Base-by-base conservation (phyloP, 2,113 vertebrate species). In the Sitta europaea region DNA sequence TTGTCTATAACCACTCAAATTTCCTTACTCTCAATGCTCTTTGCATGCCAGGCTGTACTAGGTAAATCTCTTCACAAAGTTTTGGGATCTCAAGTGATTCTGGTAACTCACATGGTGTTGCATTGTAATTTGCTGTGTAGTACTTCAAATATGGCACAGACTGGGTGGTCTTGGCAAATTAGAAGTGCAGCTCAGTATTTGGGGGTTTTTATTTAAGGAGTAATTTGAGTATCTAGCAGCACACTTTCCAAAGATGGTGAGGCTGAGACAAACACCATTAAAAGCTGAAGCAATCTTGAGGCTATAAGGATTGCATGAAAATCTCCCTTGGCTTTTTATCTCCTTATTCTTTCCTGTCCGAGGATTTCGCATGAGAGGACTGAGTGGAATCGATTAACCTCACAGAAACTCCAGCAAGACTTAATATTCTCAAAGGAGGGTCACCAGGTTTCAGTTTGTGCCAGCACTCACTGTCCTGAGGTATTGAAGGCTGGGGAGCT, bases 321-420 rank as follows among this genome's bases (percentile, higher is more conserved):
- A 94, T 72, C 55, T 85, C 66, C 62, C 42, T 77, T 78, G 90
- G 80, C 12, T 90, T 96, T 94, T 95, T 94, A 67, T 93, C 59
- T 87, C 51, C 59, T 78, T 92, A 67, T 94, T 94, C 90, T 93
- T 96, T 94, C 59, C 68, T 88, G 51, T 68, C 36, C 1, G 3
- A 72, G 72, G 61, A 88, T 94, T 96, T 96, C 90, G 86, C 14
- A 54, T 88, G 85, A 88, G 79, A 51, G 47, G 40, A n/a, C 81
- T 83, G 92, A 96, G 88, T 90, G 88, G 94, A 96, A 96, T 96
- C 83, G 88, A 96, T 96, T 90, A 96, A 95, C 95, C 96, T 96
- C 94, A 88, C 59, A 88, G 93, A 91, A 95, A 94, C 90, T 93
- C 92, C 68, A 71, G 79, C 75, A 88, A 88, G 93, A 61, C 93